Base-by-base conservation (phyloP, 2,888 invertebrate species). In the Athrips mouffetella region DNA sequence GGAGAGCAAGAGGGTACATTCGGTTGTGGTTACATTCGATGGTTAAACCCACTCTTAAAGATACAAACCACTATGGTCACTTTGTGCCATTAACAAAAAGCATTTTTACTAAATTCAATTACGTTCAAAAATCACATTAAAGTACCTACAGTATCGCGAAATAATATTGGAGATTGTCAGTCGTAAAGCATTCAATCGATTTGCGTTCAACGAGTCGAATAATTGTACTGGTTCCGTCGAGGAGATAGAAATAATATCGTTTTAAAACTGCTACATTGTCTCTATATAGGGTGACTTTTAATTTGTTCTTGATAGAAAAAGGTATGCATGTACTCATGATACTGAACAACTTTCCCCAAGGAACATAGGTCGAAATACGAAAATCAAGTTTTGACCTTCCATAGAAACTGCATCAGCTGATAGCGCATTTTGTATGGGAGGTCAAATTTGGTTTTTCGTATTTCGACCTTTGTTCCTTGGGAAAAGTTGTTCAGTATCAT, bases 151-250 rank as follows among this genome's bases (percentile, higher is more conserved):
- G 35, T 37, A 21, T 37, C 11, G 21, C 37, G 37, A 37, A 37
- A 37, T 37, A 42, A 66, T 61, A 70, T 71, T 65, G 64, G 65
- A 65, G 62, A 65, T 69, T 62, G 65, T 62, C 55, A 60, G 67
- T 73, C 72, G 72, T 72, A 73, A 73, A 71, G 62, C 63, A 75
- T 70, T 65, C 66, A 76, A 76, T 75, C 76, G 76, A 75, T 79
- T 79, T 73, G 71, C 63, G 78, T 69, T 76, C 81, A 79, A 70
- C 73, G 76, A 70, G 60, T 75, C 81, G 76, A 68, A 70, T 80
- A 76, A 82, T 81, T 78, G 79, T 21, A 2, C 37, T 37, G n/a
- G 37, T 37, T 37, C 37, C 37, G 21, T 37, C 63, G 67, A 73
- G 62, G 53, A 66, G 67, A 59, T 58, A 51, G 58, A 68, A 71